Conservation (phyloP, 2,888 invertebrate species). For the Heliconius erato region DNA sequence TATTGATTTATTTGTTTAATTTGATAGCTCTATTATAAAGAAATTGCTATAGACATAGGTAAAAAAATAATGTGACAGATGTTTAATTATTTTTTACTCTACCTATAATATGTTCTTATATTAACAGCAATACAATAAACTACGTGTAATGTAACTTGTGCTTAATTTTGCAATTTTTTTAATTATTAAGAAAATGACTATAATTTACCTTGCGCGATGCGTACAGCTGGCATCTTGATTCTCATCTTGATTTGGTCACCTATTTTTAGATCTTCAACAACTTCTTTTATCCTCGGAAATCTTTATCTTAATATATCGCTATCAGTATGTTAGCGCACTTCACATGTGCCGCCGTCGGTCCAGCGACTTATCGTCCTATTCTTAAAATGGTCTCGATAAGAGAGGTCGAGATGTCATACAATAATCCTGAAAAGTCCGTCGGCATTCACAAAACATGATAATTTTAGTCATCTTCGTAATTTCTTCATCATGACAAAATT, state of each 20-base stretch:
- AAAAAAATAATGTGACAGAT: not conserved
- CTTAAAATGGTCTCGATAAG: slow-evolving; percentile 77
- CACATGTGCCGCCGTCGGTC: slow-evolving; percentile 83
- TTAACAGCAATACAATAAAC: too few species aligned
- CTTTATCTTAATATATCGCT: slow-evolving; percentile 75
- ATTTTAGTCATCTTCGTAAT: slow-evolving; percentile 74
- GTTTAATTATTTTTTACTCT: not conserved
- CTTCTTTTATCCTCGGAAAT: slow-evolving; percentile 76
- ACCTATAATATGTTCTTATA: not conserved
- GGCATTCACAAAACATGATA: slow-evolving; percentile 64
- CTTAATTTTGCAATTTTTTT: too few species aligned
- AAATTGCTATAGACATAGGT: too few species aligned
- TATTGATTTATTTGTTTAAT: not conserved
- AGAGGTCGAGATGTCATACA: slow-evolving; percentile 72
- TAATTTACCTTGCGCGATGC: slow-evolving; percentile 97
- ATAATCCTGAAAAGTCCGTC: slow-evolving; percentile 75
- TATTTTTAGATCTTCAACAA: slow-evolving; percentile 83
- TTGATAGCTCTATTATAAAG: not conserved
- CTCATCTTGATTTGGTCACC: slow-evolving; percentile 93
- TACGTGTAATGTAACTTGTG: too few species aligned
- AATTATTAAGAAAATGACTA: slow-evolving; percentile 16
- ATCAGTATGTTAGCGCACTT: slow-evolving; percentile 79
- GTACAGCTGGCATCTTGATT: slow-evolving; percentile 99
- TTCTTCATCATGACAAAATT: slow-evolving; percentile 61
- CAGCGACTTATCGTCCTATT: slow-evolving; percentile 79